Conservation (phyloP, 2,797 vertebrate species). For the Heterohyrax brucei region DNA sequence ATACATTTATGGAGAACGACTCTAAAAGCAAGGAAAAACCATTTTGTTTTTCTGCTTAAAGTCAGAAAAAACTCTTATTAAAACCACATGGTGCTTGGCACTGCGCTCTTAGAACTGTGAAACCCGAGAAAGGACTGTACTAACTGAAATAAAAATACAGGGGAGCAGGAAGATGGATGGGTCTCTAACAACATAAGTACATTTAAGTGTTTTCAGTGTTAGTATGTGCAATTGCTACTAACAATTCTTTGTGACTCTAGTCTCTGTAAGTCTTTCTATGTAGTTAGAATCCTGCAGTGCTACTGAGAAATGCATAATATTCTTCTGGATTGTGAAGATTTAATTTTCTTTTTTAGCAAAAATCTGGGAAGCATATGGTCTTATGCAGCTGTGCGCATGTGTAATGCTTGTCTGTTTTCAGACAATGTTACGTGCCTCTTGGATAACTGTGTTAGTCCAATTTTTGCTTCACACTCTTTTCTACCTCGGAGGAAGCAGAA, state of each 20-base stretch:
- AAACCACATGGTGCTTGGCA: conserved; percentile 77
- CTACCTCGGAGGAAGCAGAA: conserved; percentile 19
- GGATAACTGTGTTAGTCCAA: not conserved
- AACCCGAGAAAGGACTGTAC: conserved; percentile 71
- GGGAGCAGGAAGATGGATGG: not conserved
- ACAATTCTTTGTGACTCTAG: not conserved
- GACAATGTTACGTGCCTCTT: not conserved
- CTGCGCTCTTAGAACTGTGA: conserved; percentile 69
- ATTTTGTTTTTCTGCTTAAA: conserved; percentile 67
- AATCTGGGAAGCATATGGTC: conserved; percentile 78
- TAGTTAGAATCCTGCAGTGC: not conserved
- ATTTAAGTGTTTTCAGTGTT: not conserved
- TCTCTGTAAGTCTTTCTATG: not conserved
- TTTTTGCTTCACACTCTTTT: conserved; percentile 47
- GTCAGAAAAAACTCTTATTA: conserved; percentile 80
- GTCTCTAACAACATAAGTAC: not conserved
- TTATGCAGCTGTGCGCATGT: conserved; percentile 68
- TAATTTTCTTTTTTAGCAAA: conserved; percentile 55
- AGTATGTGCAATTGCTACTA: not conserved
- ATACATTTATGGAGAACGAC: conserved; percentile 53
- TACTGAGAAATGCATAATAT: not conserved
- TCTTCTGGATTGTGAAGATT: conserved; percentile 52
- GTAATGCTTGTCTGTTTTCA: conserved; percentile 50
- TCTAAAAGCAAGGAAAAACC: conserved; percentile 57
- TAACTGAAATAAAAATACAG: conserved; percentile 72